Conservation (phyloP, 30 jellyfish, hydroid and myxozoan species). For the Sanderia malayensis region DNA sequence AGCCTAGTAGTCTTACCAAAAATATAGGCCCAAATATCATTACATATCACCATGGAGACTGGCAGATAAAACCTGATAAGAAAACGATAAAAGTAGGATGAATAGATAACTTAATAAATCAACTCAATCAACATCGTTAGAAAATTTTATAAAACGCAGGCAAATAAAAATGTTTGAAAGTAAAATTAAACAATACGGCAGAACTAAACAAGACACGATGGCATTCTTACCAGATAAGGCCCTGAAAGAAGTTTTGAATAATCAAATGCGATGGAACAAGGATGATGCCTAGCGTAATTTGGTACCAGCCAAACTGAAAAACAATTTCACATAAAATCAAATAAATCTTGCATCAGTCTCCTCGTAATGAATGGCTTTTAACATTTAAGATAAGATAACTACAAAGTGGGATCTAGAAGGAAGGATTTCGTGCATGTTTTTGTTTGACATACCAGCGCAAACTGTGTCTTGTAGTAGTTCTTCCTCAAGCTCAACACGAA, state of each 20-base stretch:
- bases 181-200: too few relatives aligned
- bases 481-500: conserved; percentile 89
- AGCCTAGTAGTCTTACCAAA: conserved; percentile 58
- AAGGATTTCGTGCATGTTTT: too few relatives aligned
- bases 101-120: too few relatives aligned
- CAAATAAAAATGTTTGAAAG: too few relatives aligned
- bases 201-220: neutral
- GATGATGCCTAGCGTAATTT: conserved; percentile 76
- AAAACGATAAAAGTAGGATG: too few relatives aligned
- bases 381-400: too few relatives aligned
- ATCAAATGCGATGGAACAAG: conserved; percentile 82
- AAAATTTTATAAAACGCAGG: too few relatives aligned
- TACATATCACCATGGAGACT: conserved; percentile 80
- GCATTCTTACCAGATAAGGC: conserved; percentile 78
- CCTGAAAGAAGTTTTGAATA: conserved; percentile 83
- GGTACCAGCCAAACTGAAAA: conserved; percentile 98
- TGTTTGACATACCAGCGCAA: conserved; percentile 79
- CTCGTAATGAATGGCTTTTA: too few relatives aligned
- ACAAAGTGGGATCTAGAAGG: too few relatives aligned
- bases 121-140: too few relatives aligned
- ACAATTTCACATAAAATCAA: too few relatives aligned
- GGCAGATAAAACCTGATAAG: conserved; percentile 89
- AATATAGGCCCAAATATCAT: conserved; percentile 90
- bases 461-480: conserved; percentile 91
- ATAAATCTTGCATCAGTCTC: too few relatives aligned